These are phyloP conservation scores for Drosophila percnosoma DNA, from an alignment of 2,888 invertebrate genomes.

Conservation along the genomic window DNA sequence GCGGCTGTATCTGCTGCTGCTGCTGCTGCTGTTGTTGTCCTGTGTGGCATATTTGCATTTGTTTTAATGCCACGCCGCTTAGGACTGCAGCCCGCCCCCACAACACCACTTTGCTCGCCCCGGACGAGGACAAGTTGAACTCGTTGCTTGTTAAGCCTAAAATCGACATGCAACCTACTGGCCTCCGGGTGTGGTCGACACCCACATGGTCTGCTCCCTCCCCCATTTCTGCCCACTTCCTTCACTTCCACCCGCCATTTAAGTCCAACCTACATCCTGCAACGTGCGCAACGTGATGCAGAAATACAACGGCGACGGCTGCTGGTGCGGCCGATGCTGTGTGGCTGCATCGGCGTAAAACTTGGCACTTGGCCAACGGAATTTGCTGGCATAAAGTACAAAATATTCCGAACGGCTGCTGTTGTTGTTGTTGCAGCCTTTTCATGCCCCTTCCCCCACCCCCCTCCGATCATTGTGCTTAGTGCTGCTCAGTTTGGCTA, in stretches of 20 bases:
- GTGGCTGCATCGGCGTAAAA: conserved; percentile 68
- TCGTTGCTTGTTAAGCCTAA: conserved; percentile 73
- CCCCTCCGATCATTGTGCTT: background rate
- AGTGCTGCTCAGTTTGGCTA: conserved; percentile 28
- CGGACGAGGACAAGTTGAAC: conserved; percentile 55
- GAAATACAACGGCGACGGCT: conserved; percentile 24
- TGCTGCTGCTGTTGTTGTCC: conserved; percentile 45
- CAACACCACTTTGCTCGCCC: background rate
- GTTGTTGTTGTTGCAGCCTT: conserved; percentile 7
- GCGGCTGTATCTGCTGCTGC: conserved; percentile 1
- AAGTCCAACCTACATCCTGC: conserved; percentile 12
- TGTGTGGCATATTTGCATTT: conserved; percentile 72
- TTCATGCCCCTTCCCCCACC: background rate
- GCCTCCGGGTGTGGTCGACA: conserved; percentile 59
- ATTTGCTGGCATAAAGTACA: conserved; percentile 77
- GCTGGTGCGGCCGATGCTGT: conserved; percentile 50
- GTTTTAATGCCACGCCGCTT: conserved; percentile 67
- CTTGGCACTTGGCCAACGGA: conserved; percentile 77
- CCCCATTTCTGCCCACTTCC: background rate
- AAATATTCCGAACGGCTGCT: conserved; percentile 67
- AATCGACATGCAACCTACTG: conserved; percentile 73
- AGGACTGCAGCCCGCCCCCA: conserved; percentile 22
- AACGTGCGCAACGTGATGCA: conserved; percentile 41
- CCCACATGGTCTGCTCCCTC: conserved; percentile 34
- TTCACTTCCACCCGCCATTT: conserved; percentile 7